Evolutionary conservation across 2,113 vertebrate species (phyloP).

Genomic region (Noctilio leporinus): DNA sequence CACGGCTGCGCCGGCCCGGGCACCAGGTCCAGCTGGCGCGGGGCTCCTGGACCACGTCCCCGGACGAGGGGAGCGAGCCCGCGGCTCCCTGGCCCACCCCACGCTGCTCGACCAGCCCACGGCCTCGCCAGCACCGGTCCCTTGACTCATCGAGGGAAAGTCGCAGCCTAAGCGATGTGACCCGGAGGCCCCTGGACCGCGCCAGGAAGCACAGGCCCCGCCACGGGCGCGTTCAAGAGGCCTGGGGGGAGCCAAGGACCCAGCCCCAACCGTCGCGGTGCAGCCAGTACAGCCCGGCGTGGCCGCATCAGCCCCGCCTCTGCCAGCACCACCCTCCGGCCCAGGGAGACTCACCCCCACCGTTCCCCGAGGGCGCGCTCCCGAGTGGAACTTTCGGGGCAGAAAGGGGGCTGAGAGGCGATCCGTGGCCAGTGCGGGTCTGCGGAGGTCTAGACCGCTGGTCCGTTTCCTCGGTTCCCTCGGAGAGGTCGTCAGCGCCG

Average conservation of each 20-base stretch:
- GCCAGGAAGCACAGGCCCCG: background rate
- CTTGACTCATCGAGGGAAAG: background rate
- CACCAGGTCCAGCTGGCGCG: slow-evolving; percentile 20
- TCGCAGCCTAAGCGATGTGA: slow-evolving; percentile 34
- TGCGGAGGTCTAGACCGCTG: background rate
- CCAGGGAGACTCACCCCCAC: background rate
- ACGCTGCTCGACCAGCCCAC: background rate
- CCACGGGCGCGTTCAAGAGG: background rate
- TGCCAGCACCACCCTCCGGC: background rate
- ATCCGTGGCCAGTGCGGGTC: slow-evolving; percentile 43
- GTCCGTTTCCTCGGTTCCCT: background rate
- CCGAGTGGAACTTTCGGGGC: background rate
- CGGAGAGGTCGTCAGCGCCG: background rate
- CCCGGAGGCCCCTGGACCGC: background rate
- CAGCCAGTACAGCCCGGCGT: background rate
- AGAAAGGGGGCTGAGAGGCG: background rate
- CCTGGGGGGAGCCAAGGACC: background rate
- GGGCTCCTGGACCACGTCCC: slow-evolving; percentile 58
- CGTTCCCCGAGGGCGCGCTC: background rate
- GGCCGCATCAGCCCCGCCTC: background rate
- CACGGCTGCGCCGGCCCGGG: background rate
- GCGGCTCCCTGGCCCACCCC: background rate
- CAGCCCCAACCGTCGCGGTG: background rate
- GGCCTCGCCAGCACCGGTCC: background rate
- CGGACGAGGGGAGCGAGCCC: slow-evolving; percentile 68